Conservation (phyloP, 2,113 vertebrate genomes). For the Euleptes europaea region DNA sequence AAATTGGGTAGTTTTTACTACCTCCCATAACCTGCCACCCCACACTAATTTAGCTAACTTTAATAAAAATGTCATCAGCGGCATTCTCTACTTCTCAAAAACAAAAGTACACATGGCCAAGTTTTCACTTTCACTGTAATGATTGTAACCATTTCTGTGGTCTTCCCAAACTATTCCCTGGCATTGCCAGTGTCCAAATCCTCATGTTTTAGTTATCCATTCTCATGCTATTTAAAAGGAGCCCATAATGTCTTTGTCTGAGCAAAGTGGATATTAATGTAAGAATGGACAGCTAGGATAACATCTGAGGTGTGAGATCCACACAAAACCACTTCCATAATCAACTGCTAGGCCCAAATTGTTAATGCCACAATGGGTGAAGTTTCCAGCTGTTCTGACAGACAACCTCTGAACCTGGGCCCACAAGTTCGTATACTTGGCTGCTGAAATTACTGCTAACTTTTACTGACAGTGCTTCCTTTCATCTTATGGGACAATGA, state of each 20-base stretch:
- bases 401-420: neutral
- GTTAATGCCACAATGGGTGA: neutral
- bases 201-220: neutral
- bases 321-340: neutral
- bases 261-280: neutral
- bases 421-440: neutral
- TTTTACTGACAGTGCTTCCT: neutral
- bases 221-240: neutral
- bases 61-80: neutral
- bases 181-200: neutral
- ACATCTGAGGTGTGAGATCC: neutral
- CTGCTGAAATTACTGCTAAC: neutral
- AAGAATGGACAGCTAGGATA: neutral
- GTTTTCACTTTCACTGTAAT: neutral
- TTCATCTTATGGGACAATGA: neutral
- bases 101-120: neutral
- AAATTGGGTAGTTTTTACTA: neutral
- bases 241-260: neutral
- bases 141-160: neutral
- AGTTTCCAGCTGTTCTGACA: neutral
- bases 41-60: neutral
- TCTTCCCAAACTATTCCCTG: neutral
- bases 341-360: neutral
- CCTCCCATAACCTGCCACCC: neutral
- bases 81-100: neutral